Evolutionary conservation across 2,888 invertebrate species (phyloP), one percentile per base, ranked within the genome.

Genomic region (Hypomecis punctinalis): DNA sequence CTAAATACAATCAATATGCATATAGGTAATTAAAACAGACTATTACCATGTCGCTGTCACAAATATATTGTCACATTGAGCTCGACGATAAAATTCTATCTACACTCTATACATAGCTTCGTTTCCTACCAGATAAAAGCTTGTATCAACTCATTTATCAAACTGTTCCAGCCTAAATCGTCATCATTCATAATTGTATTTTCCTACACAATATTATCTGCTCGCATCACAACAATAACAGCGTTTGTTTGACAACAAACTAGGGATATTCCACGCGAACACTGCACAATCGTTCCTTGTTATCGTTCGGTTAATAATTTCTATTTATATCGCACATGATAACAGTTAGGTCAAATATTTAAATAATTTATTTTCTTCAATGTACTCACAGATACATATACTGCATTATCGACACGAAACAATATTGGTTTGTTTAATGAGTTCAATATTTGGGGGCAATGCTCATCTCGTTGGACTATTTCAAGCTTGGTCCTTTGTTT

Each of bases 251-350:
- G 60, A 60, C 49, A 60, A 60, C 64, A 64, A 54, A 55, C 49
- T 54, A 10, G 9, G 54, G 33, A 59, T 39, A 55, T 63, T 63
- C 59, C 63, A 35, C 58, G 33, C 39, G 36, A 55, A 57, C 52
- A 47, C 36, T 37, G 42, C 1, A n/a, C 54, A 40, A 36, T 59
- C 52, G 63, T 64, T 64, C 11, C 6, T n/a, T 35, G 51, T 51
- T 60, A 64, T 60, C 60, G 33, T 33, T 1, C 33, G 10, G 49
- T 49, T 63, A 37, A 55, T 60, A 52, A 59, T 55, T 68, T 76
- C 74, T 78, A 78, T 77, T 77, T 75, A 75, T 78, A 78, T 61
- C 57, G 33, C 49, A 52, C 67, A 60, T 74, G 76, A 72, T 61
- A 72, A 71, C 68, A 63, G 39, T 63, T 61, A 65, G 76, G 76